These are phyloP conservation scores for Conger conger DNA, from an alignment of 2,113 vertebrate genomes.

Conservation along the genomic window DNA sequence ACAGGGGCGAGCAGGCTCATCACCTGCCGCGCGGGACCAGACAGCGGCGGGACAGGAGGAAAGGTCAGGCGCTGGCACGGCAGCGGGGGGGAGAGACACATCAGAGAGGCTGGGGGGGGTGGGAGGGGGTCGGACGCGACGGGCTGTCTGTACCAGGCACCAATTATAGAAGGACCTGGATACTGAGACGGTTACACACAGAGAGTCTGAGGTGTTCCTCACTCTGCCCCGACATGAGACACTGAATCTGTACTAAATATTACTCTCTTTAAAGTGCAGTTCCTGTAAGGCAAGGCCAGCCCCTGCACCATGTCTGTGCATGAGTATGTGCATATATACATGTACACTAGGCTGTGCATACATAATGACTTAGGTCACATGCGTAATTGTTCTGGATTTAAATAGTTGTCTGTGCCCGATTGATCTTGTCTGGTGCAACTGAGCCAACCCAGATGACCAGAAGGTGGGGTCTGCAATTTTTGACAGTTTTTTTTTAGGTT, in stretches of 20 bases:
- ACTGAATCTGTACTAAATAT: background rate
- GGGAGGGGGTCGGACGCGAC: background rate
- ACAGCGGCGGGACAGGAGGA: constrained; percentile 3
- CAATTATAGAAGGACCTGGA: constrained; percentile 10
- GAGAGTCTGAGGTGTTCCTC: background rate
- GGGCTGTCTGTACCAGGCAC: constrained; percentile 12
- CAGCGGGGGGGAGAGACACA: background rate
- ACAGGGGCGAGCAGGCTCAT: background rate
- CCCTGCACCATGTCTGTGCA: background rate
- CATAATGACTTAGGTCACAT: no score
- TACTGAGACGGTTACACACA: background rate
- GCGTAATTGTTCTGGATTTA: no score
- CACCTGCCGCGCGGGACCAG: background rate
- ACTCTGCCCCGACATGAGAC: background rate
- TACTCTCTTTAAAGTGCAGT: background rate
- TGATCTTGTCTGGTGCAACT: no score
- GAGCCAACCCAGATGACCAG: no score
- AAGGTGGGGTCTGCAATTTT: no score
- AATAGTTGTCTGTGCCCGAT: no score
- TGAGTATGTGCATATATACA: background rate
- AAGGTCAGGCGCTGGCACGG: constrained; percentile 21
- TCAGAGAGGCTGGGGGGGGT: background rate
- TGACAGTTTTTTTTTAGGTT: no score
- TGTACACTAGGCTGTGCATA: no score
- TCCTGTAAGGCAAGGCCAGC: background rate